Base-by-base conservation (phyloP, 1,140 invertebrate genomes). In the Paracyclopina nana region DNA sequence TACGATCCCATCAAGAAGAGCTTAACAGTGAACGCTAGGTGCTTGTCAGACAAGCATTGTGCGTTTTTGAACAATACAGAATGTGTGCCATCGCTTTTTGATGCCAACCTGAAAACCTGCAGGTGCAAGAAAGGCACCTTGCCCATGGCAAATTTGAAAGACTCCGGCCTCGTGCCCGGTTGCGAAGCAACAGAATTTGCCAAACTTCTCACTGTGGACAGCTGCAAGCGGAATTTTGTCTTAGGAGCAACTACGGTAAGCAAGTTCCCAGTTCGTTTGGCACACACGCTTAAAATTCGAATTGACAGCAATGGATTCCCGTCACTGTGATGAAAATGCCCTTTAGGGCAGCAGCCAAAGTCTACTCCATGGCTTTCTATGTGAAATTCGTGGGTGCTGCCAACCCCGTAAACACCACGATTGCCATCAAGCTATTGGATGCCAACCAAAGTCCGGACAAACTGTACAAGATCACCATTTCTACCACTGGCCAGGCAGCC, bases 281-380 rank as follows among this genome's bases (percentile, higher is more conserved):
- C 2, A 31, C 20, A 2, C 34, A 38, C 14, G 9, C 9, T 31
- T 14, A 31, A 9, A 31, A 9, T n/a, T n/a, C 34, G n/a, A 16
- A 16, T 38, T 38, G 34, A 38, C 34, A 38, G 34, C n/a, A 38
- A n/a, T 38, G 34, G 34, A 38, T 38, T 20, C 34, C 34, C 5
- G 20, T 38, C n/a, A 38, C 14, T 38, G n/a, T 38, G 14, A 5
- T 38, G 3, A n/a, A n/a, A n/a, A n/a, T n/a, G n/a, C 34, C 34
- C 4, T 38, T 38, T 8, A 38, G 34, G 20, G 34, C 8, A 3
- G 5, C 34, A 2, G 34, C 14, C 5, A 20, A 38, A 38, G 14
- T 20, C 8, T 16, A 38, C 8, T n/a, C 14, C 5, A 16, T 38
- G n/a, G 20, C 14, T n/a, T n/a, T 16, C 34, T 38, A 38, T 38